Base-by-base conservation (phyloP, 2,797 vertebrate genomes). In the Hemibagrus guttatus region DNA sequence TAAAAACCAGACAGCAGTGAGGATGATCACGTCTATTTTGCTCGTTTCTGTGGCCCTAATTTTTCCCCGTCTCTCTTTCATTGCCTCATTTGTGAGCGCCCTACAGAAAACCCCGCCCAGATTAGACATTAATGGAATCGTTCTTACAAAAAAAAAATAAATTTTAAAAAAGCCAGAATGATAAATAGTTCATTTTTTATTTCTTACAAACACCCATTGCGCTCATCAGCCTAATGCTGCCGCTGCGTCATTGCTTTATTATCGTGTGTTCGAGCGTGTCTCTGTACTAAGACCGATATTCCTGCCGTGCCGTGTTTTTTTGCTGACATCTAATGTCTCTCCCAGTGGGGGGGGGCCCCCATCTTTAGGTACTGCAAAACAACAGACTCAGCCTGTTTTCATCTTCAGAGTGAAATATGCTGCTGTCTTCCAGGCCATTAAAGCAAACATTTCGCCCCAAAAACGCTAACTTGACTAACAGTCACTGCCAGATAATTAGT, bases 81-180 rank as follows among this genome's bases (percentile, higher is more conserved):
- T 83, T 21, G 84, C 35, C 13, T 91, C 85, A 86, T 93, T 92
- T 90, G 84, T 85, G 87, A 71, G 85, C 80, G 58, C 86, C 90
- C 92, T 93, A 49, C 46, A 49, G 46, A 7, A 92, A 94, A 92
- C 91, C 91, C 92, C 93, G 91, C 92, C 91, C 85, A 88, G 88
- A 93, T 93, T 92, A 90, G 84, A 91, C 85, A 85, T 92, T 92
- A 95, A 94, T 92, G 89, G 90, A 91, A 93, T 88, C 85, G 79
- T 89, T 92, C 86, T 91, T 88, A 91, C 80, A 71, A 31, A 1
- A 28, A 23, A 58, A 35, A n/a, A 6, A 61, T 6, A 63, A 23
- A 26, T 31, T 87, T 89, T 6, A 88, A 89, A 68, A 75, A 84
- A 80, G 86, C 42, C 83, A 8, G 23, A 88, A 90, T 85, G 87